These are phyloP conservation scores for Luperina nickerlii DNA, from an alignment of 2,888 invertebrate species.

Conservation along the genomic window DNA sequence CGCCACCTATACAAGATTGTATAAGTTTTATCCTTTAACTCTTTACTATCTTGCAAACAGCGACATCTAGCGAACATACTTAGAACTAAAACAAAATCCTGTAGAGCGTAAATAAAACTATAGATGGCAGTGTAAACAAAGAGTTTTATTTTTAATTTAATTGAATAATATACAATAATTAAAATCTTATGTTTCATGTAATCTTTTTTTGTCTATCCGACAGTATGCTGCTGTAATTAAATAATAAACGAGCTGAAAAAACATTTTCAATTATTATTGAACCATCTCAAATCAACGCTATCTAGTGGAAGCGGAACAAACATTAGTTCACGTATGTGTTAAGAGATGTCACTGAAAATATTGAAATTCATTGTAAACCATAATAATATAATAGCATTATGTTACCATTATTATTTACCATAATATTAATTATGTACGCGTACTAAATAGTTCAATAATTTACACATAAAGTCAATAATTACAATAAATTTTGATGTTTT, in stretches of 20 bases:
- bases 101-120: neutral
- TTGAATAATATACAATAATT: neutral
- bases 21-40: neutral
- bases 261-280: neutral
- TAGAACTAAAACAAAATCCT: neutral
- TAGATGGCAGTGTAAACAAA: conserved; percentile 7
- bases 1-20: conserved; percentile 21
- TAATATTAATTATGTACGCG: neutral
- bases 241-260: neutral
- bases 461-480: neutral
- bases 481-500: neutral
- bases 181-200: neutral
- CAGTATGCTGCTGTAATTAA: neutral
- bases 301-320: neutral
- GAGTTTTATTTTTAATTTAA: neutral
- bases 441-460: neutral
- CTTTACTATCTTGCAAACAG: neutral
- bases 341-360: conserved; percentile 32
- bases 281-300: neutral
- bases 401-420: neutral
- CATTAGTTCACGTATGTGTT: neutral
- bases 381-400: neutral
- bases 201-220: no score
- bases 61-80: conserved; percentile 17
- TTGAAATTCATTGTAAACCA: neutral